These are phyloP conservation scores for Meda fulgida DNA, from an alignment of 2,797 vertebrate species.

Conservation along the genomic window DNA sequence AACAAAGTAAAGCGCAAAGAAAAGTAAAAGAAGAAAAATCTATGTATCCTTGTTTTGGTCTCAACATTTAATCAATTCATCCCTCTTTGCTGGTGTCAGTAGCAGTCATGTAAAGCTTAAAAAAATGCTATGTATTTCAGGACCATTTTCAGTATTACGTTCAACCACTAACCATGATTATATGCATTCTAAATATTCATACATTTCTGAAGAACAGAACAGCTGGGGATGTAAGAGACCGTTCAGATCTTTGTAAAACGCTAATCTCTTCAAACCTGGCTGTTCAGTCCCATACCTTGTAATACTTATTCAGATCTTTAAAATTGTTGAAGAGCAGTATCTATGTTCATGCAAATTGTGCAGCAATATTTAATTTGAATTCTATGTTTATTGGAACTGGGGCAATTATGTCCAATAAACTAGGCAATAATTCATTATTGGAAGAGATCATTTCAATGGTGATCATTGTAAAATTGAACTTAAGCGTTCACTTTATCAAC, in stretches of 20 bases:
- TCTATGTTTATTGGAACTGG: background rate
- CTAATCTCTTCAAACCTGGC: background rate
- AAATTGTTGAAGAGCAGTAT: background rate
- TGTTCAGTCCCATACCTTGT: background rate
- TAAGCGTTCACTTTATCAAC: background rate
- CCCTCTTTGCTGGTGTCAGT: background rate
- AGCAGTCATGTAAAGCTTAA: background rate
- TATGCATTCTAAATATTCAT: background rate
- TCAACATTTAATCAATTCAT: background rate
- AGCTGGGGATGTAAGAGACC: background rate
- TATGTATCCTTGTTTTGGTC: background rate
- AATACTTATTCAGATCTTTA: background rate
- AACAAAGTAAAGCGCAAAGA: background rate
- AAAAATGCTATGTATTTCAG: background rate
- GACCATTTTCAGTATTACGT: background rate
- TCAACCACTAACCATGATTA: background rate
- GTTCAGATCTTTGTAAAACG: constrained; percentile 5
- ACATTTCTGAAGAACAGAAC: background rate
- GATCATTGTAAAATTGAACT: background rate
- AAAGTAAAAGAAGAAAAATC: background rate
- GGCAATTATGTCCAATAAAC: background rate
- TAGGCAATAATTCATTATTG: background rate
- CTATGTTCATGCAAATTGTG: background rate
- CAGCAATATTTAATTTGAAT: background rate
- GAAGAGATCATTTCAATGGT: background rate